phyloP scores from a whole-genome alignment of 2,113 vertebrate species.

The Fregata magnificens region DNA sequence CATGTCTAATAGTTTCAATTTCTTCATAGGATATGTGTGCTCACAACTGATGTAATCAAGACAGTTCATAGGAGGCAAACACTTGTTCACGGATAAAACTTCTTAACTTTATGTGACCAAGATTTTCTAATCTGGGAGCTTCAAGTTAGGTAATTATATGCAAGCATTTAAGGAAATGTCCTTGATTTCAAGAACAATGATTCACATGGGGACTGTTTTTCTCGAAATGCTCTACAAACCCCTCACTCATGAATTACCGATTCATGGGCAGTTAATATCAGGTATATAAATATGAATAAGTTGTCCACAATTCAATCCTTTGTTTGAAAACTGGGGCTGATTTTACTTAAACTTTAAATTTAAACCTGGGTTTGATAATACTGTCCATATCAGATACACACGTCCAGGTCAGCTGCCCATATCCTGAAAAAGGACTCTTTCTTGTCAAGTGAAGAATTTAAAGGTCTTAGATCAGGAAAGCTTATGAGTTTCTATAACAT shows the following conservation, averaged over 20 bases:
- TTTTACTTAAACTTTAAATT: background rate
- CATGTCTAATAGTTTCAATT: background rate
- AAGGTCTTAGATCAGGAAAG: background rate
- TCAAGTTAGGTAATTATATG: background rate
- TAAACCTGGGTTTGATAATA: background rate
- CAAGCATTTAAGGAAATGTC: background rate
- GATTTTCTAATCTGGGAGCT: background rate
- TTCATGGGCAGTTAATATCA: background rate
- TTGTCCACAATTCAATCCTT: background rate
- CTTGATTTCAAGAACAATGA: background rate
- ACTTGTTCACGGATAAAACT: background rate
- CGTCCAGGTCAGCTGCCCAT: background rate
- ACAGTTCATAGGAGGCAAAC: background rate
- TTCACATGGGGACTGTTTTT: background rate
- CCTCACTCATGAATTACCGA: background rate
- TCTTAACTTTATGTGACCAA: background rate
- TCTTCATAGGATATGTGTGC: background rate
- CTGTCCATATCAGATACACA: background rate
- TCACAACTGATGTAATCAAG: background rate
- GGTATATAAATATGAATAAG: background rate
- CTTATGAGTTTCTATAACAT: background rate
- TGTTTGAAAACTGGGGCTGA: background rate
- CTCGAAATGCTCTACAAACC: background rate
- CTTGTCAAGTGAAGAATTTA: background rate
- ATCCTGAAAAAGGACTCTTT: background rate